Percentiles rank a stretch among this genome's conserved stretches.
Evolutionary conservation across 2,797 vertebrate species (phyloP).

Genomic region (Sebastiscus tertius): DNA sequence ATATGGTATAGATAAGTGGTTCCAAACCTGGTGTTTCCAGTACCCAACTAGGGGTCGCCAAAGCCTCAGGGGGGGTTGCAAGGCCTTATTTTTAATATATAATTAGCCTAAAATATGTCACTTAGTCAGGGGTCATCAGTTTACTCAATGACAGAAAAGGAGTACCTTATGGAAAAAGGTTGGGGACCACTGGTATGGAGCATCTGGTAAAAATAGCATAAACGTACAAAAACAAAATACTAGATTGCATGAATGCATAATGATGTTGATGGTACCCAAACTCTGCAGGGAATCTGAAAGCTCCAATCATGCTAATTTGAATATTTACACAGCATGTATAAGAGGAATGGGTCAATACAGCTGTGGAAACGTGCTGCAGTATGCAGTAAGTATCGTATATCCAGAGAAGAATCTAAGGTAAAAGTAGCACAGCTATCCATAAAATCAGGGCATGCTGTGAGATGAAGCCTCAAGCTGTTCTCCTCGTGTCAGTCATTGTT

Average conservation of each 20-base stretch:
- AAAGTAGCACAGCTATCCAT: constrained; percentile 27
- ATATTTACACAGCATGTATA: background rate
- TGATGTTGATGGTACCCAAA: background rate
- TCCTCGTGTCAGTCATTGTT: constrained; percentile 61
- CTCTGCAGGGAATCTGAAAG: background rate
- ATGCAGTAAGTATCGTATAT: background rate
- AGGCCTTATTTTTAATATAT: too few species aligned
- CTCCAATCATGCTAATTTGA: constrained; percentile 7
- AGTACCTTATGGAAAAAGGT: too few species aligned
- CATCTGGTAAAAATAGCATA: background rate
- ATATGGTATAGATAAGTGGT: too few species aligned
- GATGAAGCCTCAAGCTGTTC: constrained; percentile 54
- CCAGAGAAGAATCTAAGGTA: background rate
- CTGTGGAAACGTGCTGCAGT: background rate
- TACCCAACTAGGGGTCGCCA: too few species aligned
- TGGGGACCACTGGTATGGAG: background rate
- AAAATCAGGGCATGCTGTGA: constrained; percentile 31
- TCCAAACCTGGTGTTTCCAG: too few species aligned
- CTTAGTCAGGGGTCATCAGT: too few species aligned
- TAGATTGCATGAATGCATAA: background rate
- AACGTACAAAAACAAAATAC: background rate
- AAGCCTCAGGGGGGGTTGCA: too few species aligned
- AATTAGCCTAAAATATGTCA: too few species aligned
- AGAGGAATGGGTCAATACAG: background rate
- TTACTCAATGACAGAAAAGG: too few species aligned